Percentiles rank a stretch among this genome's conserved stretches.
These are phyloP conservation scores for Cryptotis parvus DNA, from an alignment of 2,113 vertebrate species.

Conservation along the genomic window DNA sequence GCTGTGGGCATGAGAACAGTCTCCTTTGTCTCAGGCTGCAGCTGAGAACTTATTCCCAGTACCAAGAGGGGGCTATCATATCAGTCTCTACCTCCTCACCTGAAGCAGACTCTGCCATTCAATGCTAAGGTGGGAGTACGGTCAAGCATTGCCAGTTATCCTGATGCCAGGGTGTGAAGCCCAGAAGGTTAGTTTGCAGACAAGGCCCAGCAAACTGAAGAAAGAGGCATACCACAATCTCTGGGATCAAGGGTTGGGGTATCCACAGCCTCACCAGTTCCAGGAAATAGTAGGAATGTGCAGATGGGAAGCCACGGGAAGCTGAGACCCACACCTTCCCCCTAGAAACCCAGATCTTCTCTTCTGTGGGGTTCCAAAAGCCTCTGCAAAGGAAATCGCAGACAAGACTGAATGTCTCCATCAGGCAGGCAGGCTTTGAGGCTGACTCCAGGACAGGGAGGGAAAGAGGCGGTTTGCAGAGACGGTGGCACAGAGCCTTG, in stretches of 20 bases:
- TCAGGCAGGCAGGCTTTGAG: no score
- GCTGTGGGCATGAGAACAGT: neutral
- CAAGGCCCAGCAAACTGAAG: no score
- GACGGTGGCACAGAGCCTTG: neutral
- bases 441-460: neutral
- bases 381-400: neutral
- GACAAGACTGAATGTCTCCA: fast-evolving
- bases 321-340: no score
- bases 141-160: neutral
- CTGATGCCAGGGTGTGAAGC: neutral
- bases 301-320: no score
- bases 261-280: neutral
- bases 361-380: neutral
- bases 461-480: neutral
- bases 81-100: fast-evolving
- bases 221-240: no score
- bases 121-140: neutral
- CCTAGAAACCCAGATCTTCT: no score
- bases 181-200: no score
- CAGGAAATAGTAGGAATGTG: neutral
- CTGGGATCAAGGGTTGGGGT: neutral
- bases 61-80: neutral
- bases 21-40: neutral
- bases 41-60: no score
- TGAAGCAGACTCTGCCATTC: neutral